These are phyloP conservation scores for Schizopygopsis pylzovi DNA, from an alignment of 2,797 vertebrate species.

Conservation along the genomic window DNA sequence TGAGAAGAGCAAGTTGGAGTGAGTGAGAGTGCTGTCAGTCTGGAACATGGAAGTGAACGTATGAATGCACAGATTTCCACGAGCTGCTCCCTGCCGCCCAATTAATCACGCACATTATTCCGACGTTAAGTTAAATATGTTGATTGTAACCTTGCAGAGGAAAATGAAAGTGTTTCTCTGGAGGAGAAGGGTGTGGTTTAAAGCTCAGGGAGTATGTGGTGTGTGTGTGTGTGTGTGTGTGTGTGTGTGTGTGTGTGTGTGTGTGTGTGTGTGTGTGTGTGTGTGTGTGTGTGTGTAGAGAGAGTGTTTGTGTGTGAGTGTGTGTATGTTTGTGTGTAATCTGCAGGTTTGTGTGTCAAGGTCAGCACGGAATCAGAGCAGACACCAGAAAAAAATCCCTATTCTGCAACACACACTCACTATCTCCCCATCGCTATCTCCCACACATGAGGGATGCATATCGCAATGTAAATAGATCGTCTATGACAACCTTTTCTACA, in stretches of 20 bases:
- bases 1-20: slow-evolving; percentile 15
- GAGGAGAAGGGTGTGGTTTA: slow-evolving; percentile 29
- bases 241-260: too few species aligned
- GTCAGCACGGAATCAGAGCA: slow-evolving; percentile 74
- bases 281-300: too few species aligned
- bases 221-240: slow-evolving; percentile 57
- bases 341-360: slow-evolving; percentile 70
- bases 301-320: background rate
- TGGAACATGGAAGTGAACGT: slow-evolving; percentile 16
- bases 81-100: slow-evolving; percentile 15
- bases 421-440: slow-evolving; percentile 22
- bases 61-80: slow-evolving; percentile 1
- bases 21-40: slow-evolving; percentile 41
- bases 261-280: too few species aligned
- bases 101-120: slow-evolving; percentile 53
- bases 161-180: slow-evolving; percentile 54
- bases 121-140: slow-evolving; percentile 30
- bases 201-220: slow-evolving; percentile 39
- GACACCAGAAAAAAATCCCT: slow-evolving; percentile 75
- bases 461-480: slow-evolving; percentile 24
- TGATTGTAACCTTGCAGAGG: slow-evolving; percentile 46
- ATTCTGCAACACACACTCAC: slow-evolving; percentile 59
- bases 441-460: slow-evolving; percentile 18
- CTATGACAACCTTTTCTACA: background rate
- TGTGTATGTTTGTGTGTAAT: slow-evolving; percentile 38